Base-by-base conservation (phyloP, 2,113 vertebrate species). In the Amazona guildingii region DNA sequence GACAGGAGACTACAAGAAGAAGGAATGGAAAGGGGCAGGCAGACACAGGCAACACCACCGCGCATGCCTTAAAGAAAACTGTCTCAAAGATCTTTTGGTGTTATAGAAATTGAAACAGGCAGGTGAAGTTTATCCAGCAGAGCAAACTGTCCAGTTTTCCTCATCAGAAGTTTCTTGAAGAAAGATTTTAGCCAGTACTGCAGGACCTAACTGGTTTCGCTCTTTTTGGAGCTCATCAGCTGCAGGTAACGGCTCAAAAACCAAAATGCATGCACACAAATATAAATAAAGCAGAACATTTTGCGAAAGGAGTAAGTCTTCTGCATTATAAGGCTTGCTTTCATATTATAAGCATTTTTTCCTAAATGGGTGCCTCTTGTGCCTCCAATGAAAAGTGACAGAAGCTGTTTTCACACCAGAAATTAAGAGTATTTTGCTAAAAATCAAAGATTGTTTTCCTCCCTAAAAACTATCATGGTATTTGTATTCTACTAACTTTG, bases 201-300 rank as follows among this genome's bases (percentile, higher is more conserved):
- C 98, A 98, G 98, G 98, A 98, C 98, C 98, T 97, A 92, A 93
- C 85, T 95, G 97, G 97, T 98, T 98, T 98, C 97, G 97, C 97
- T 98, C 97, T 98, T 98, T 96, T 98, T 98, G 97, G 98, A 98
- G 98, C 97, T 98, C 97, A 98, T 98, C 98, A 98, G 98, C 98
- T 98, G 97, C 98, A 98, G 98, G 98, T 97, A 98, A 98, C 96
- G 96, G 97, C 97, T 95, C 87, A 94, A 92, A 84, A 67, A 5
- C 3, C 33, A 54, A 92, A 90, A 49, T 9, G 24, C 16, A n/a
- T 0, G 2, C 35, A 54, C 25, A 31, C 13, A 55, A 39, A 81
- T n/a, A 72, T 27, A 79, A 59, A 81, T 0, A 77, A 16, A 79
- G 43, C 49, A 81, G 55, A 77, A 41, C 17, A 28, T 10, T 69